Conservation (phyloP, 1,140 invertebrate species). For the Centruroides vittatus region DNA sequence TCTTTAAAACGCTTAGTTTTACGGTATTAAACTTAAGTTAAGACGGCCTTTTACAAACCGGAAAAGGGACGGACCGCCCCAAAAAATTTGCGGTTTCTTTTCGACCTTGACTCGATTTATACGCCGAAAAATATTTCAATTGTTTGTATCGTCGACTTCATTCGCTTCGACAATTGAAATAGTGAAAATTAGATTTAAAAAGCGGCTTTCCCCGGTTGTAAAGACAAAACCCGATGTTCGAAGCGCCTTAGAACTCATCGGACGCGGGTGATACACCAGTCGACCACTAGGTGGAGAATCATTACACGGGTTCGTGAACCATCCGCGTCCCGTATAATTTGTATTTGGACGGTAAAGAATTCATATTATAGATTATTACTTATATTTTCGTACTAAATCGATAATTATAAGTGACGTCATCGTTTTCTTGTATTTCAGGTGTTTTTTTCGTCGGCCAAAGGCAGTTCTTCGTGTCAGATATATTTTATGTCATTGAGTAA, state of each 20-base stretch:
- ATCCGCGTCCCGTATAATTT: no score
- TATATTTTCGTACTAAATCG: neutral
- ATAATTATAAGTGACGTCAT: neutral
- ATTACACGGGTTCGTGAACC: no score
- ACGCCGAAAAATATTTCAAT: neutral
- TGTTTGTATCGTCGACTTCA: neutral
- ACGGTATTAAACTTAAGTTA: neutral
- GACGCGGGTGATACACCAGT: no score
- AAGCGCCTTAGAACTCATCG: no score
- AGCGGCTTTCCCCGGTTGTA: no score
- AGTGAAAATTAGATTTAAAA: no score
- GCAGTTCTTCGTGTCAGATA: constrained; percentile 97
- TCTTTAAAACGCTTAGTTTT: neutral
- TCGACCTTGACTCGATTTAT: no score
- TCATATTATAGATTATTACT: neutral
- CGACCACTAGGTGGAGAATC: no score
- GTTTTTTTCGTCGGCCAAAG: constrained; percentile 98
- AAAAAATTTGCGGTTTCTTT: no score
- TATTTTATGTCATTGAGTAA: constrained; percentile 99
- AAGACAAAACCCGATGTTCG: no score
- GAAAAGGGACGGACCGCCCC: no score
- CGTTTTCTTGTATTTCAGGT: constrained; percentile 41
- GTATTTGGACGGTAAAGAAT: neutral
- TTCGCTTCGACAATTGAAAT: neutral
- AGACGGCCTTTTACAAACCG: neutral